Evolutionary conservation across 2,797 vertebrate species (phyloP), one percentile per base, ranked within the genome.

Genomic region (Rhinella marina): DNA sequence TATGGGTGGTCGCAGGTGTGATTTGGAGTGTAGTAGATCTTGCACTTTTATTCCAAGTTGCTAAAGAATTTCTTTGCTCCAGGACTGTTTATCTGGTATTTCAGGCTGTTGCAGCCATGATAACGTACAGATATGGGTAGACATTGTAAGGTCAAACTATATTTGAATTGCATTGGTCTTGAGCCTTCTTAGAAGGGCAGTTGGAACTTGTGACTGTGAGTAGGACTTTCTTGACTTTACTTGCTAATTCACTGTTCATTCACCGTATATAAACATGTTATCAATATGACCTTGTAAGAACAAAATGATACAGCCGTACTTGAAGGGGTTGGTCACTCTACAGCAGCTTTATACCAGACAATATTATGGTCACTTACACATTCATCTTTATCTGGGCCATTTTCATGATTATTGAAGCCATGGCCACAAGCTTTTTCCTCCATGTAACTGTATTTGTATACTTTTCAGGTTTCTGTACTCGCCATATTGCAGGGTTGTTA

Each of bases 51-150:
- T 32, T 84, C 59, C 27, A n/a, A 54, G 41, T 23, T 56, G 29
- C 25, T 50, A 50, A 50, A 48, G 57, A 27, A 11, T 62, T 29
- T 61, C 13, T 73, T 21, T 52, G 57, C 12, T 10, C 64, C 41
- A 85, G 56, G 57, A 76, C 73, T 62, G 52, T 59, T 59, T 85
- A 85, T 81, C 66, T 10, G 29, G 16, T 77, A 1, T 13, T 64
- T 86, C 50, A 86, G 17, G 27, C 80, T 7, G 41, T 9, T 54
- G 23, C 9, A 66, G 19, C 56, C 25, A 23, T 56, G 83, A 88
- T 88, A 88, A 83, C 73, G 27, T 41, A 82, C 78, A 88, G 81
- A 70, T 59, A 76, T n/a, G n/a, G 27, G 16, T 56, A 84, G 83
- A 81, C 68, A 77, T 82, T 82, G 21, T 66, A 79, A 88, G 88